phyloP scores from a whole-genome alignment of 2,888 invertebrate genomes.

The Drosophila testacea region DNA sequence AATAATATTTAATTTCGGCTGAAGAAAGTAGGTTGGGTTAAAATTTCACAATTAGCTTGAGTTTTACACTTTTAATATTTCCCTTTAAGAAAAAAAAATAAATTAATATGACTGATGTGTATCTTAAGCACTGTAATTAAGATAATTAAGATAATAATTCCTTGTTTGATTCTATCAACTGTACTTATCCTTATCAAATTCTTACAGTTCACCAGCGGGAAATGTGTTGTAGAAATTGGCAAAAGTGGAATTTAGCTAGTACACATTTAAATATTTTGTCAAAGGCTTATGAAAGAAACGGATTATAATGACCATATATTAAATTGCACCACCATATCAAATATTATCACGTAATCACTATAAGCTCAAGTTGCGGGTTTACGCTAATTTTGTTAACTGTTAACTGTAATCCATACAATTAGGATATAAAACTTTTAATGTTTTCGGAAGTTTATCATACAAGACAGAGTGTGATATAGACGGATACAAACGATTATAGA shows the following conservation, averaged over 20 bases:
- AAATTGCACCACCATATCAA: neutral
- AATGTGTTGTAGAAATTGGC: no score
- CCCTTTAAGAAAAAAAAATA: neutral
- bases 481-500: neutral
- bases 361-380: neutral
- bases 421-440: neutral
- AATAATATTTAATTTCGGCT: slow-evolving; percentile 39
- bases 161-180: neutral
- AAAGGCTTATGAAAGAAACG: neutral
- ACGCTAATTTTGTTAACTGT: neutral
- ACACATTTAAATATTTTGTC: no score
- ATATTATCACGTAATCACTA: neutral
- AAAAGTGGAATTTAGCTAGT: no score
- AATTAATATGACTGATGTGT: neutral
- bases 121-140: neutral
- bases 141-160: neutral
- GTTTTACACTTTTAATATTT: neutral
- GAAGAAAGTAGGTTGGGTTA: slow-evolving; percentile 37
- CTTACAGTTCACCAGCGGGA: no score
- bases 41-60: neutral
- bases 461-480: neutral
- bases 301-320: neutral
- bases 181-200: no score
- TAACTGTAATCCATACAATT: neutral
- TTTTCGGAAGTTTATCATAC: neutral